These are phyloP conservation scores for Lycaon pictus DNA, from an alignment of 2,113 vertebrate species.

Conservation along the genomic window DNA sequence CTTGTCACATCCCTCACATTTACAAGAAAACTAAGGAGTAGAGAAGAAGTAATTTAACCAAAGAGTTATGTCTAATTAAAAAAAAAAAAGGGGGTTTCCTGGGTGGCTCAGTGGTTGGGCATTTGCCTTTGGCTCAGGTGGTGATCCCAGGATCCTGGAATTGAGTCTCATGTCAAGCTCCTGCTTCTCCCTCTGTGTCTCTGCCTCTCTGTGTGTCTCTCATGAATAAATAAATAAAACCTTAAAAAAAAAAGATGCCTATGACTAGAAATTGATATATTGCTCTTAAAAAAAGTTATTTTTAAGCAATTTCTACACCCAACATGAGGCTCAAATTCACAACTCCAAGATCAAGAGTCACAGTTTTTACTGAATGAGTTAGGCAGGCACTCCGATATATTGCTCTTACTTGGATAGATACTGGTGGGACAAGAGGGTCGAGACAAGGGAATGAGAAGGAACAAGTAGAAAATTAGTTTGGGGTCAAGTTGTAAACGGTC, in stretches of 20 bases:
- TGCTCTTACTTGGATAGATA: not conserved
- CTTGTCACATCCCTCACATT: not conserved
- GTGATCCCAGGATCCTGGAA: too few species aligned
- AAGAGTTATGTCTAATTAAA: not conserved
- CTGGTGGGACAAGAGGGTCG: not conserved
- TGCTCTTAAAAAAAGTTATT: not conserved
- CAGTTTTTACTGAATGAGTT: not conserved
- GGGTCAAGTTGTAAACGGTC: not conserved
- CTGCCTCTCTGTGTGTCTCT: too few species aligned
- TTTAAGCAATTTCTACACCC: not conserved
- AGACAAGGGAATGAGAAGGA: not conserved
- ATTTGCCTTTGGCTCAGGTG: too few species aligned
- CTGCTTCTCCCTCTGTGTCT: too few species aligned
- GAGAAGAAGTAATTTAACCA: slow-evolving; percentile 28
- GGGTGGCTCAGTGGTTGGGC: too few species aligned
- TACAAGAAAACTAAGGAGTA: slow-evolving; percentile 2
- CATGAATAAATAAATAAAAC: too few species aligned
- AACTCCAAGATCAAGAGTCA: not conserved
- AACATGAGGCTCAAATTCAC: not conserved
- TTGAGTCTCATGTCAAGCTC: too few species aligned
- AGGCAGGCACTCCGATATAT: not conserved
- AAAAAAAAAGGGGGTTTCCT: not conserved
- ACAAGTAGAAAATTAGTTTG: not conserved
- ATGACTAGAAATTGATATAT: not conserved
- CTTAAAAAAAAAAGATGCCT: not conserved